phyloP scores from a whole-genome alignment of 37 sponge, comb jelly and placozoan genomes.

The Lycopodina hypogea region DNA sequence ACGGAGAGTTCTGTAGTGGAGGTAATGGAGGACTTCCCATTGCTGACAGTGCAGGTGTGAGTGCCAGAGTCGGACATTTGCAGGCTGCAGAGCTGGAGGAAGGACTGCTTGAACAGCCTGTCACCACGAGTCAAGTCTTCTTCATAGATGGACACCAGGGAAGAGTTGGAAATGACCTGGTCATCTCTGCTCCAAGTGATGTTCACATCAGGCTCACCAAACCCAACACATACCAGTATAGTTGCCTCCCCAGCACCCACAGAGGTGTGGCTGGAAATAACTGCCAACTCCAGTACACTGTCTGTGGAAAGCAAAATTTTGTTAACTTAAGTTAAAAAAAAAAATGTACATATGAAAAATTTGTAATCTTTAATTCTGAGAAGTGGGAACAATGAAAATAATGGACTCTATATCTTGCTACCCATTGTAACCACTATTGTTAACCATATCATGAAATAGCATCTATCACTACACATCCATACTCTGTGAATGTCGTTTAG shows the following conservation, averaged over 20 bases:
- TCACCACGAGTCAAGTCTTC: conserved; percentile 5
- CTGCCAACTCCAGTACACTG: not conserved
- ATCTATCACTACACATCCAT: too few species aligned
- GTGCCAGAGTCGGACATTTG: not conserved
- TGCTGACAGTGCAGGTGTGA: conserved; percentile 3
- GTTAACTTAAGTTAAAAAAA: not conserved
- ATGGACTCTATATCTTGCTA: too few species aligned
- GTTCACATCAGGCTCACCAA: conserved; percentile 9
- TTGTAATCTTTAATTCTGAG: too few species aligned
- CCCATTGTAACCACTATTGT: too few species aligned
- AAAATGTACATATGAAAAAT: too few species aligned
- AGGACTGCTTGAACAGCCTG: not conserved
- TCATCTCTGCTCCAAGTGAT: conserved; percentile 23
- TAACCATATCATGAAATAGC: too few species aligned
- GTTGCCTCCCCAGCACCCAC: conserved; percentile 10
- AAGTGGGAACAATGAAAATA: too few species aligned
- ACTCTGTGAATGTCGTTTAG: too few species aligned
- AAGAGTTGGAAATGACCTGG: not conserved
- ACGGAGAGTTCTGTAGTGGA: conserved; percentile 4
- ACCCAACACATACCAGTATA: conserved; percentile 16
- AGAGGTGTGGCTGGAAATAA: not conserved
- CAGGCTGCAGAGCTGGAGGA: conserved; percentile 19
- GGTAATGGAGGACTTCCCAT: not conserved
- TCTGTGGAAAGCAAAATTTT: not conserved
- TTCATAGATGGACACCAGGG: conserved; percentile 4